These are phyloP conservation scores for Thymelicus lineola DNA, from an alignment of 2,888 invertebrate genomes.

Conservation along the genomic window DNA sequence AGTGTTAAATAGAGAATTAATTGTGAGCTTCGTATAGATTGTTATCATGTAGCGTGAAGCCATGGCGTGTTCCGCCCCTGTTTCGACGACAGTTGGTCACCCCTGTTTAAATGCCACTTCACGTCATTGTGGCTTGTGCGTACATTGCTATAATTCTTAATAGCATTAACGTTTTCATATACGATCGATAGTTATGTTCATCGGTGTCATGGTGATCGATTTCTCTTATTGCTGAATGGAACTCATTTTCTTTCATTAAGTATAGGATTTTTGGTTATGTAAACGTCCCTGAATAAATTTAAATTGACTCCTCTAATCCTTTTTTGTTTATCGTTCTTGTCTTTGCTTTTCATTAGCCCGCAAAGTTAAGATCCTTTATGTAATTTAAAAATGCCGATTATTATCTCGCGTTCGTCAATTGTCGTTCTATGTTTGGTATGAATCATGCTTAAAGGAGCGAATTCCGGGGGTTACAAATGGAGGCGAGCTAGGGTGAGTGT, in stretches of 20 bases:
- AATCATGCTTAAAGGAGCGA: conserved; percentile 83
- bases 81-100: conserved; percentile 84
- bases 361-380: neutral
- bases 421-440: conserved; percentile 71
- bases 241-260: too few relatives aligned
- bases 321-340: neutral
- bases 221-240: too few relatives aligned
- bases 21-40: conserved; percentile 78
- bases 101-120: conserved; percentile 82
- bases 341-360: neutral
- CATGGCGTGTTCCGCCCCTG: conserved; percentile 75
- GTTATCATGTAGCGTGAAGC: conserved; percentile 80
- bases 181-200: conserved; percentile 53
- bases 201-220: neutral
- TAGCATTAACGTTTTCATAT: conserved; percentile 69
- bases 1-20: conserved; percentile 77
- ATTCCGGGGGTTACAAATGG: conserved; percentile 83
- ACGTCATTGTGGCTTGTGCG: conserved; percentile 79
- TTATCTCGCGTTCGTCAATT: conserved; percentile 72
- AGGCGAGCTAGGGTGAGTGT: conserved; percentile 82
- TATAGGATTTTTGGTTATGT: too few relatives aligned
- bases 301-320: neutral
- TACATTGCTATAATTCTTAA: conserved; percentile 69
- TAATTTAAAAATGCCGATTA: conserved; percentile 49
- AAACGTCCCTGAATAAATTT: too few relatives aligned